Evolutionary conservation across 2,797 vertebrate species (phyloP).

Genomic region (Spheniscus humboldti): DNA sequence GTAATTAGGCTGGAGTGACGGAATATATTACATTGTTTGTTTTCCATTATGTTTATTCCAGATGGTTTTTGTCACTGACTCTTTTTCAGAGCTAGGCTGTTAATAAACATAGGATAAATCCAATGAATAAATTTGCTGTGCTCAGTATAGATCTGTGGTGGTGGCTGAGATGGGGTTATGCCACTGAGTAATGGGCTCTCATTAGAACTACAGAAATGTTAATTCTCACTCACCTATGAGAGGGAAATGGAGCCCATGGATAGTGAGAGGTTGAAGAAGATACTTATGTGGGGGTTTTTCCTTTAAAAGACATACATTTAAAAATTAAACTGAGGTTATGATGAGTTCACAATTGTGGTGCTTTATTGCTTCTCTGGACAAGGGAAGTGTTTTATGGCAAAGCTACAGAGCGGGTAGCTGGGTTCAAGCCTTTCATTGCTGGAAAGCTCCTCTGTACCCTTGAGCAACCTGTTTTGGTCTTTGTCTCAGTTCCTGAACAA

Average conservation of each 20-base stretch:
- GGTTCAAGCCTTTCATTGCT: neutral
- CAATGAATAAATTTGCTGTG: slow-evolving; percentile 47
- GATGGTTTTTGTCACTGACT: slow-evolving; percentile 57
- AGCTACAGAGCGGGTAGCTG: neutral
- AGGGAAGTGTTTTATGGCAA: neutral
- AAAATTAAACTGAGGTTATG: neutral
- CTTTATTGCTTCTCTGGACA: neutral
- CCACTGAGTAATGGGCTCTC: neutral
- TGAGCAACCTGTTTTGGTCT: neutral
- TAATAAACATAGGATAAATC: slow-evolving; percentile 57
- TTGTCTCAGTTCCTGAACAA: neutral
- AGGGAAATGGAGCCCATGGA: neutral
- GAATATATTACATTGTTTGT: slow-evolving; percentile 61
- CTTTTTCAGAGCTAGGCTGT: slow-evolving; percentile 17
- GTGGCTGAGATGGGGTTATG: neutral
- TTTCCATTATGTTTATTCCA: slow-evolving; percentile 65
- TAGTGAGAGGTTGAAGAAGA: neutral
- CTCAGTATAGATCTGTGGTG: neutral
- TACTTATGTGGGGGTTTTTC: fast-evolving
- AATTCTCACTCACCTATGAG: neutral
- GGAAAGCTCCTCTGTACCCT: neutral
- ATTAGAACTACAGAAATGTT: neutral
- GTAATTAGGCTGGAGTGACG: slow-evolving; percentile 46
- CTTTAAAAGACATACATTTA: neutral
- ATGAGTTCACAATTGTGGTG: neutral